Conservation (phyloP, 2,888 invertebrate species). For the Helobdella robusta region DNA sequence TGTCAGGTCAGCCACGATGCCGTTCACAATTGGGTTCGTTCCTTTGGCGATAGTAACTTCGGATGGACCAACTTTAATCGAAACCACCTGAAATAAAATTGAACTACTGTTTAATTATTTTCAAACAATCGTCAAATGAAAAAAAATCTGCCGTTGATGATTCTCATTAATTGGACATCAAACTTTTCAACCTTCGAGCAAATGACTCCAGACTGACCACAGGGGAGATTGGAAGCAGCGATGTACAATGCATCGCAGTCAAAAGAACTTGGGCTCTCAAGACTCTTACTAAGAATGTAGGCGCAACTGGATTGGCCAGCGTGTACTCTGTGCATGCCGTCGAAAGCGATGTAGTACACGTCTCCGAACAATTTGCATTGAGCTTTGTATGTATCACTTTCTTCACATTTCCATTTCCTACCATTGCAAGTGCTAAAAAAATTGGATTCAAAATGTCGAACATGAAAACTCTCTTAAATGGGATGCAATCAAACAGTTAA, state of each 20-base stretch:
- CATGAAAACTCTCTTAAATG: too few relatives aligned
- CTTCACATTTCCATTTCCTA: slow-evolving; percentile 22
- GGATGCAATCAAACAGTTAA: too few relatives aligned
- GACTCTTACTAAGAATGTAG: slow-evolving; percentile 9
- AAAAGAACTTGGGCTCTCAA: neutral
- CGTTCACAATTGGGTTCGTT: slow-evolving; percentile 13
- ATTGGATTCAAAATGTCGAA: too few relatives aligned
- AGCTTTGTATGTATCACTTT: slow-evolving; percentile 7
- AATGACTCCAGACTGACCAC: slow-evolving; percentile 23
- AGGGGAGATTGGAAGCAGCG: slow-evolving; percentile 12
- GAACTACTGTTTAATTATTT: neutral
- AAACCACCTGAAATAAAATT: slow-evolving; percentile 1
- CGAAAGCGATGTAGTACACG: slow-evolving; percentile 21
- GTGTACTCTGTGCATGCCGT: slow-evolving; percentile 8
- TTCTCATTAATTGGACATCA: too few relatives aligned
- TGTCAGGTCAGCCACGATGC: slow-evolving; percentile 9
- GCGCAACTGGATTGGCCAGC: slow-evolving; percentile 11
- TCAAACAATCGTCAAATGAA: neutral
- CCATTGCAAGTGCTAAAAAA: slow-evolving; percentile 16
- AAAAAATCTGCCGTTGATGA: neutral
- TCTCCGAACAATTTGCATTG: slow-evolving; percentile 24
- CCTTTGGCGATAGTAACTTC: slow-evolving; percentile 20
- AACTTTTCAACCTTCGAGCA: slow-evolving; percentile 26
- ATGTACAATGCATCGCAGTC: slow-evolving; percentile 16
- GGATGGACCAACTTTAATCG: slow-evolving; percentile 6